phyloP scores from a whole-genome alignment of 1,140 invertebrate genomes.

The Prorops nasuta region DNA sequence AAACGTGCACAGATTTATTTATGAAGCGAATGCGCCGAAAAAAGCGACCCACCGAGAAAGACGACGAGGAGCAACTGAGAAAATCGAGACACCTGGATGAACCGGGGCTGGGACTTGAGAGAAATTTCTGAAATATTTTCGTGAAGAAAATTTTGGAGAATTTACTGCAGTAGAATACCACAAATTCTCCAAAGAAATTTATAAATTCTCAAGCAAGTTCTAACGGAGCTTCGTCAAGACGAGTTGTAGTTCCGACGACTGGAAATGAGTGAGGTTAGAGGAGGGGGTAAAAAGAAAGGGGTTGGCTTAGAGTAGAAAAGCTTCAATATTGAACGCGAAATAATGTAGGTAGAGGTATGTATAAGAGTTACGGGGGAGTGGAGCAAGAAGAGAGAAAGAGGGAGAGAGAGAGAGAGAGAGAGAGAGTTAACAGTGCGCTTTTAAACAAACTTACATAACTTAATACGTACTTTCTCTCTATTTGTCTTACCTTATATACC shows the following conservation, averaged over 20 bases:
- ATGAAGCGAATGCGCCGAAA: too few species aligned
- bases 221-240: conserved; percentile 7
- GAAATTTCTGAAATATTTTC: conserved; percentile 30
- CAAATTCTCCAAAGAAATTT: conserved; percentile 29
- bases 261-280: conserved; percentile 4
- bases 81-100: too few species aligned
- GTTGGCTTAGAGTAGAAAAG: conserved; percentile 17
- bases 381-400: conserved; percentile 5
- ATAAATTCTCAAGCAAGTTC: conserved; percentile 30
- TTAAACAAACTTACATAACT: too few species aligned
- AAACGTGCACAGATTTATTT: too few species aligned
- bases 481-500: too few species aligned
- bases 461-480: too few species aligned
- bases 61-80: too few species aligned
- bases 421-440: too few species aligned
- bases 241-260: not conserved
- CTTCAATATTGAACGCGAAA: too few species aligned
- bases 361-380: conserved; percentile 11
- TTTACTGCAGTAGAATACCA: conserved; percentile 22
- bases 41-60: too few species aligned
- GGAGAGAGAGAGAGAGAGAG: conserved; percentile 10
- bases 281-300: conserved; percentile 7
- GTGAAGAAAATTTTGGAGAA: conserved; percentile 29
- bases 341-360: too few species aligned
- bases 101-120: not conserved